Evolutionary conservation across 2,113 vertebrate species (phyloP).

Genomic region (Pollachius pollachius): DNA sequence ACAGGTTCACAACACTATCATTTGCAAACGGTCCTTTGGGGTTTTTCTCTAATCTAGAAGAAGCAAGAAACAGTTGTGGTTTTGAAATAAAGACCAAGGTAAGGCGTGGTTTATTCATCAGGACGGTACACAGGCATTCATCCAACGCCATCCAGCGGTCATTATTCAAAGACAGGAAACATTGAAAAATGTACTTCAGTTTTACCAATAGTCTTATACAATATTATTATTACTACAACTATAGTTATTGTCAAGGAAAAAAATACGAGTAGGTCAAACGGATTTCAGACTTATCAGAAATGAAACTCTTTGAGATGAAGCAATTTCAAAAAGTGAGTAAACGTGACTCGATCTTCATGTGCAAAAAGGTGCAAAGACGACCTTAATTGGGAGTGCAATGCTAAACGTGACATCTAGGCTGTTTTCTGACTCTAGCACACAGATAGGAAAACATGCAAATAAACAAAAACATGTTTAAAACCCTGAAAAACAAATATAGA

Average conservation of each 20-base stretch:
- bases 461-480: too few relatives aligned
- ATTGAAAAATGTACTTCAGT: conserved; percentile 33
- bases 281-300: neutral
- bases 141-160: conserved; percentile 20
- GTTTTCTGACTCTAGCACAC: neutral
- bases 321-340: neutral
- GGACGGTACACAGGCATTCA: conserved; percentile 21
- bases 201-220: conserved; percentile 32
- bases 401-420: neutral
- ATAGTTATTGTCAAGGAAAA: conserved; percentile 10
- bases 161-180: conserved; percentile 59
- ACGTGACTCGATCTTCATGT: conserved; percentile 24
- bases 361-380: conserved; percentile 35
- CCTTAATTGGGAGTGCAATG: conserved; percentile 4
- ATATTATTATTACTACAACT: neutral
- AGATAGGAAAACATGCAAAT: too few relatives aligned
- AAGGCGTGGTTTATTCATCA: too few relatives aligned
- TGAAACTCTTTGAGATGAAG: neutral
- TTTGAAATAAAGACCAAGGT: too few relatives aligned
- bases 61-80: too few relatives aligned
- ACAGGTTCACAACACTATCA: too few relatives aligned
- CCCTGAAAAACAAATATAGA: too few relatives aligned
- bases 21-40: too few relatives aligned
- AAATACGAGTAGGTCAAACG: neutral
- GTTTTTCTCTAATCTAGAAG: too few relatives aligned